phyloP scores from a whole-genome alignment of 2,888 invertebrate genomes.

The Drosophila limbata region DNA sequence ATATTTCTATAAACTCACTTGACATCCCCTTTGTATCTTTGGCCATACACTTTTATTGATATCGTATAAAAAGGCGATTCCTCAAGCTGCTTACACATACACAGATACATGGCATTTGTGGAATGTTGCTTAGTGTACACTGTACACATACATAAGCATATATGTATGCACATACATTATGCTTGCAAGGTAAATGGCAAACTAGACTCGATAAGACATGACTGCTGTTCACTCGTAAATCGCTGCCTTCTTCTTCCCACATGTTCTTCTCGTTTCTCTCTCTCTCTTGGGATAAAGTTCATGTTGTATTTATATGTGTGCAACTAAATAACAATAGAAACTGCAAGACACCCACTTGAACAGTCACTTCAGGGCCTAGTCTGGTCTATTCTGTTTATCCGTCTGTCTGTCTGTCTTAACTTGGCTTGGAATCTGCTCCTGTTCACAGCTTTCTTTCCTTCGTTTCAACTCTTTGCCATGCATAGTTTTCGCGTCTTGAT shows the following conservation, averaged over 20 bases:
- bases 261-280: slow-evolving; percentile 6
- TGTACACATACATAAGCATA: slow-evolving; percentile 16
- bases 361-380: slow-evolving; percentile 27
- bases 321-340: slow-evolving; percentile 40
- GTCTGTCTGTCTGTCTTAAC: slow-evolving; percentile 2
- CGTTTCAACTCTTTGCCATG: slow-evolving; percentile 55
- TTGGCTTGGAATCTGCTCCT: slow-evolving; percentile 41
- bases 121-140: slow-evolving; percentile 58
- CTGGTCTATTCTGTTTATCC: slow-evolving; percentile 4
- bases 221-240: slow-evolving; percentile 53
- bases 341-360: slow-evolving; percentile 26
- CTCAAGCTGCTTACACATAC: slow-evolving; percentile 32
- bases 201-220: slow-evolving; percentile 72
- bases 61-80: slow-evolving; percentile 63
- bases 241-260: slow-evolving; percentile 9
- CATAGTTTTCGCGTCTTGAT: slow-evolving; percentile 35
- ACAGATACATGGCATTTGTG: slow-evolving; percentile 46
- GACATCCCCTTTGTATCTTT: slow-evolving; percentile 17
- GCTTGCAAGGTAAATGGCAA: slow-evolving; percentile 64
- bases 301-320: slow-evolving; percentile 45
- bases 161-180: slow-evolving; percentile 17
- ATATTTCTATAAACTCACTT: background rate
- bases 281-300: slow-evolving; percentile 18
- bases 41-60: slow-evolving; percentile 65
- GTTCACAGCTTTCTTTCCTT: slow-evolving; percentile 64